Evolutionary conservation across 2,888 invertebrate species (phyloP).

Genomic region (Tetheella fluctuosa): DNA sequence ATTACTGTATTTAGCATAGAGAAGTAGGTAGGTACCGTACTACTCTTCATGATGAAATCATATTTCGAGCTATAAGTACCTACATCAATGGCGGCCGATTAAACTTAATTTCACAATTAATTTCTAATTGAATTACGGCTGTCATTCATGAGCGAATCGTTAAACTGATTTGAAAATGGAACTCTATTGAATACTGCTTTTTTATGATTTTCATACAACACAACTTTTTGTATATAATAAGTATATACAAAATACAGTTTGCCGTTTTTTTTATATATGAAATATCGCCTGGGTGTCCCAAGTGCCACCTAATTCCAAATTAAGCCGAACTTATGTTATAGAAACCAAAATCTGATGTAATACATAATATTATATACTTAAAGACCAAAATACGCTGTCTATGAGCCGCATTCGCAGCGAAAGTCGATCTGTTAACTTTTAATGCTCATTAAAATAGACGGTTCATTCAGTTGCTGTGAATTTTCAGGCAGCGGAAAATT

Average conservation of each 20-base stretch:
- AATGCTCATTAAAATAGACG: constrained; percentile 83
- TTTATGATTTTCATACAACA: too few relatives aligned
- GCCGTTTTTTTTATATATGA: too few relatives aligned
- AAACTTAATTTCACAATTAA: constrained; percentile 82
- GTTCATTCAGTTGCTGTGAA: constrained; percentile 78
- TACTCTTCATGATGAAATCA: constrained; percentile 67
- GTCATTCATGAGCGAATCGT: constrained; percentile 58
- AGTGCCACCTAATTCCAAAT: too few relatives aligned
- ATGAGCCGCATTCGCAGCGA: constrained; percentile 36
- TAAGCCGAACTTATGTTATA: too few relatives aligned
- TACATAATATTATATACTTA: constrained; percentile 12
- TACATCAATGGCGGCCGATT: constrained; percentile 59
- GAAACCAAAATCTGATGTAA: too few relatives aligned
- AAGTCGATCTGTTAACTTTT: constrained; percentile 79
- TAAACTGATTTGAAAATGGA: background rate
- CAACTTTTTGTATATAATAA: too few relatives aligned
- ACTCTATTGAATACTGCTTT: background rate
- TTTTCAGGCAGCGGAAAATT: constrained; percentile 81
- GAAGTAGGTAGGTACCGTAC: constrained; percentile 36
- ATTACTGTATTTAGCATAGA: constrained; percentile 67
- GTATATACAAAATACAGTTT: too few relatives aligned
- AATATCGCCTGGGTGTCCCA: too few relatives aligned
- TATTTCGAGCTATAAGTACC: constrained; percentile 74
- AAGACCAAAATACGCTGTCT: constrained; percentile 30
- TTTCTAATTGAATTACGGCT: constrained; percentile 80